phyloP scores from a whole-genome alignment of 2,113 vertebrate genomes.

The Buteo buteo region DNA sequence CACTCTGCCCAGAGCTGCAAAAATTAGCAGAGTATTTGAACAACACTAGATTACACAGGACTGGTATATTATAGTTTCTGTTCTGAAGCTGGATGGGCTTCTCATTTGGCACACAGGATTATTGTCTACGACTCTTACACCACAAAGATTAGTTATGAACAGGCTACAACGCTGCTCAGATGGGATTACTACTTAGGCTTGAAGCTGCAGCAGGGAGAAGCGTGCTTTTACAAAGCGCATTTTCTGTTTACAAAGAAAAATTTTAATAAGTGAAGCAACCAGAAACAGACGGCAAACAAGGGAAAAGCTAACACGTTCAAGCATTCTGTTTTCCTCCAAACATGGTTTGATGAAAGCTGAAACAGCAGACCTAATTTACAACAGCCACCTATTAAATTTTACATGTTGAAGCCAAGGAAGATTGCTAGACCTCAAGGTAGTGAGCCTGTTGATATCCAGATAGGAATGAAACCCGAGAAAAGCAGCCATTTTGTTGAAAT shows the following conservation, averaged over 20 bases:
- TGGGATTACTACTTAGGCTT: background rate
- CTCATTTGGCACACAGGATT: background rate
- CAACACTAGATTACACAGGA: background rate
- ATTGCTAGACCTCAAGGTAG: background rate
- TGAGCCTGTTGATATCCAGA: background rate
- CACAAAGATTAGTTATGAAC: background rate
- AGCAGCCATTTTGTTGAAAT: conserved; percentile 44
- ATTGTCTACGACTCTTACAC: background rate
- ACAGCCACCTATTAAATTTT: background rate
- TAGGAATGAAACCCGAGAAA: background rate
- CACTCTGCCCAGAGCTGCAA: rapidly evolving
- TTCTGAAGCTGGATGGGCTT: background rate
- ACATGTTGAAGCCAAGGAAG: rapidly evolving
- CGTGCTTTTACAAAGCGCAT: background rate
- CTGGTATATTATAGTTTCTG: background rate
- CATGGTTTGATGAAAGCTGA: background rate
- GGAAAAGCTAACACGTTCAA: background rate
- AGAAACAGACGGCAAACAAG: background rate
- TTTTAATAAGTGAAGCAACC: background rate
- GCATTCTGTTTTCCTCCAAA: background rate
- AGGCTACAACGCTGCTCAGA: background rate
- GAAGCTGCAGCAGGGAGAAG: background rate
- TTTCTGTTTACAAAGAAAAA: background rate
- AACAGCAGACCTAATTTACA: background rate
- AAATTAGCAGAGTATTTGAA: background rate